Conservation (phyloP, 2,113 vertebrate species). For the Carlito syrichta region DNA sequence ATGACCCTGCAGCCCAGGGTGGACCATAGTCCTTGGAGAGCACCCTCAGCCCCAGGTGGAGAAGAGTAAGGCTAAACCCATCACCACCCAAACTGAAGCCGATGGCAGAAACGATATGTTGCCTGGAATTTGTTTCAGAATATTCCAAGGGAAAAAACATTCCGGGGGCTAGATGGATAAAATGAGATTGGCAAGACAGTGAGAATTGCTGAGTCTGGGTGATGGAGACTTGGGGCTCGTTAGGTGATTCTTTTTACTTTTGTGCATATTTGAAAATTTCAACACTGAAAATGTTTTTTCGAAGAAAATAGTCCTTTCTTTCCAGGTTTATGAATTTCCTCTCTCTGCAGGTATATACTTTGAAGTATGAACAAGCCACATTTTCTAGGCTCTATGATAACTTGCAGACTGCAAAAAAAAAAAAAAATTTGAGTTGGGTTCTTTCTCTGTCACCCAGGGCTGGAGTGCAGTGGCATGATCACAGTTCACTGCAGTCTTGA, state of each 20-base stretch:
- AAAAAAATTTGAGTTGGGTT: too few species aligned
- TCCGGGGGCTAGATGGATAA: too few species aligned
- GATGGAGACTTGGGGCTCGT: not conserved
- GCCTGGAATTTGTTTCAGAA: not conserved
- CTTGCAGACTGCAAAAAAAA: not conserved
- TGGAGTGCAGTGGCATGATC: too few species aligned
- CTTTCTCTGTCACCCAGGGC: too few species aligned
- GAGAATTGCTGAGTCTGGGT: not conserved
- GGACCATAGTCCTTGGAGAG: fast-evolving
- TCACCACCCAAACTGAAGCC: not conserved
- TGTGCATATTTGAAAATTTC: not conserved
- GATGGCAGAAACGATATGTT: not conserved
- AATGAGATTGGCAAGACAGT: not conserved
- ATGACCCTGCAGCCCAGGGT: not conserved
- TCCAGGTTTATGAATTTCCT: not conserved
- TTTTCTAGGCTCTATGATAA: not conserved
- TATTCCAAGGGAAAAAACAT: not conserved
- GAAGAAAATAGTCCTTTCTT: not conserved
- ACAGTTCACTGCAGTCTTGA: too few species aligned
- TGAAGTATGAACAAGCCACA: not conserved
- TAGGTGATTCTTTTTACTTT: not conserved
- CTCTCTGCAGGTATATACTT: not conserved
- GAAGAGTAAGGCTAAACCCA: not conserved
- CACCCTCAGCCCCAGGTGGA: not conserved
- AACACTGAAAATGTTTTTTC: not conserved